These are phyloP conservation scores for Furnarius figulus DNA, from an alignment of 2,113 vertebrate species.

Conservation along the genomic window DNA sequence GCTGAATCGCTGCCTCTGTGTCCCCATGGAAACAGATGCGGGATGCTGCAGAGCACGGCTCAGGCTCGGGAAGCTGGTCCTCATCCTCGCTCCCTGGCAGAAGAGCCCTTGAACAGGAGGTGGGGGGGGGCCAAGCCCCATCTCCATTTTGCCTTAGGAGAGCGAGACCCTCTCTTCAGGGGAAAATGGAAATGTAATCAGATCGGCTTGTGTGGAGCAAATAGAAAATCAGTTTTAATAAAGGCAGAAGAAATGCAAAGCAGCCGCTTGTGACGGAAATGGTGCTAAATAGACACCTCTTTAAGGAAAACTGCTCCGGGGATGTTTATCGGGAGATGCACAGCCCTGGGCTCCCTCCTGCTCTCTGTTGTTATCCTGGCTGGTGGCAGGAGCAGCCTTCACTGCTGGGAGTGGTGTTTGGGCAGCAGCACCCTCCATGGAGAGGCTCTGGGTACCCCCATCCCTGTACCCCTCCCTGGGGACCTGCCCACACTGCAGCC, in stretches of 20 bases:
- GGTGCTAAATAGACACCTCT: slow-evolving; percentile 72
- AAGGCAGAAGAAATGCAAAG: slow-evolving; percentile 81
- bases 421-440: neutral
- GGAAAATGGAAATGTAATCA: slow-evolving; percentile 83
- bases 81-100: neutral
- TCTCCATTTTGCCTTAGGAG: neutral
- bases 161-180: slow-evolving; percentile 52
- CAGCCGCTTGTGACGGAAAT: slow-evolving; percentile 79
- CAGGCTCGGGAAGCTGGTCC: neutral
- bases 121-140: neutral
- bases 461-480: neutral
- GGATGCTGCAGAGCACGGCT: slow-evolving; percentile 18
- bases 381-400: neutral
- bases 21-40: slow-evolving; percentile 64
- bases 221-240: slow-evolving; percentile 85
- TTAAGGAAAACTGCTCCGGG: slow-evolving; percentile 50
- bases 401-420: accelerated
- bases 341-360: slow-evolving; percentile 2
- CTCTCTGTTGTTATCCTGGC: neutral
- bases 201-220: slow-evolving; percentile 80
- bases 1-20: neutral
- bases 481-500: accelerated
- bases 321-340: slow-evolving; percentile 6
- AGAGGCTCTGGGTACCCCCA: accelerated
- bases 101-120: slow-evolving; percentile 21